A percentile compares a stretch with the other conserved stretches of the same genome.
These are phyloP conservation scores for Macrobrachium rosenbergii DNA, from an alignment of 1,140 invertebrate species.

Conservation along the genomic window DNA sequence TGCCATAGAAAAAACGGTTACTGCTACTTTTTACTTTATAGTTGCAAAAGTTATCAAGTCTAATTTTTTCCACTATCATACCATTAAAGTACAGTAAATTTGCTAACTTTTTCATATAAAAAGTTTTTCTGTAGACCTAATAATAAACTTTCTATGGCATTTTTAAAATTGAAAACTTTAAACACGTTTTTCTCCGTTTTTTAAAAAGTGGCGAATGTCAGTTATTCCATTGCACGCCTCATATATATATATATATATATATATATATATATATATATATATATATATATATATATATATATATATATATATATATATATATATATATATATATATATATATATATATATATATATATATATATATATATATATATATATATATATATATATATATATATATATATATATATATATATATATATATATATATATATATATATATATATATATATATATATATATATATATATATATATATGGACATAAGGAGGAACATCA, in stretches of 20 bases:
- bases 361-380: constrained; percentile 4
- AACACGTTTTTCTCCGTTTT: too few relatives aligned
- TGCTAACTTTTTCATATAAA: too few relatives aligned
- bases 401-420: constrained; percentile 17
- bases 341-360: constrained; percentile 2
- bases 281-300: constrained; percentile 19
- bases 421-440: constrained; percentile 14
- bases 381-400: constrained; percentile 4
- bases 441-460: not conserved
- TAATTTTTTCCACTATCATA: too few relatives aligned
- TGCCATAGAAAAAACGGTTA: too few relatives aligned
- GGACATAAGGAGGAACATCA: not conserved
- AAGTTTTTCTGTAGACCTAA: too few relatives aligned
- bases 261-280: constrained; percentile 8
- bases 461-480: not conserved
- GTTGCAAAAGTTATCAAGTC: too few relatives aligned
- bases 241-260: constrained; percentile 27
- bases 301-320: constrained; percentile 17
- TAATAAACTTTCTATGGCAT: too few relatives aligned
- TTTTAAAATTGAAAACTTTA: not conserved
- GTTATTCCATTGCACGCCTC: too few relatives aligned
- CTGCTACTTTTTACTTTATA: too few relatives aligned
- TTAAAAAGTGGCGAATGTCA: too few relatives aligned
- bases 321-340: constrained; percentile 14
- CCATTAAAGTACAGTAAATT: too few relatives aligned